A percentile compares a stretch with the other conserved stretches of the same genome.
Conservation (phyloP, 2,797 vertebrate species). For the Bryconaethiops microstoma region DNA sequence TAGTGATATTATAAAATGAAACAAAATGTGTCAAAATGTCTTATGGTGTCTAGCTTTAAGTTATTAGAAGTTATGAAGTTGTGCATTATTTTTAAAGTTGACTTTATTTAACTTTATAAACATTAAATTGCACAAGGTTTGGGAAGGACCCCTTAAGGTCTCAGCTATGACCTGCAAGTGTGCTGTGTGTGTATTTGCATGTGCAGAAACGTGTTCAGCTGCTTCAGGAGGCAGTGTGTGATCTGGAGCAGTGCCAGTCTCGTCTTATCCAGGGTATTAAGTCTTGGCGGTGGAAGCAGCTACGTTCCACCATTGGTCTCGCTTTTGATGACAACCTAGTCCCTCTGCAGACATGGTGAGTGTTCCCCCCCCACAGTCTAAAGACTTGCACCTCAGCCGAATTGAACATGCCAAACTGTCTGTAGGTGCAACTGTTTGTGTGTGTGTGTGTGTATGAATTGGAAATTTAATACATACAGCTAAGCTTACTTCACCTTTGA, state of each 20-base stretch:
- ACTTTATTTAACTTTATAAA: too few relatives aligned
- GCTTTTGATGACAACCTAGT: constrained; percentile 84
- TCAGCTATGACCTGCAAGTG: not conserved
- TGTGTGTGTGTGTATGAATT: too few relatives aligned
- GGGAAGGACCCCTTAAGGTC: too few relatives aligned
- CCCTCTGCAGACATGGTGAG: constrained; percentile 84
- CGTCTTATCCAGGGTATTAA: constrained; percentile 83
- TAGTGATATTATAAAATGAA: too few relatives aligned
- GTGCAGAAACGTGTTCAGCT: constrained; percentile 77
- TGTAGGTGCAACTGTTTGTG: too few relatives aligned
- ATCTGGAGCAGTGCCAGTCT: constrained; percentile 80
- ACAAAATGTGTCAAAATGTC: too few relatives aligned
- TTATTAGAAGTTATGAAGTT: too few relatives aligned
- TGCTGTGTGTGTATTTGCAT: constrained; percentile 29
- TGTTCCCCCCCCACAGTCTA: not conserved
- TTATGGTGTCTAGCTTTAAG: too few relatives aligned
- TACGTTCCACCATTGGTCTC: constrained; percentile 85
- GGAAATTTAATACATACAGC: not conserved
- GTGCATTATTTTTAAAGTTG: too few relatives aligned
- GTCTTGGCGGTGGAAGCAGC: constrained; percentile 89
- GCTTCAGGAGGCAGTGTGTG: constrained; percentile 76
- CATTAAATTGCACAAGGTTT: too few relatives aligned
- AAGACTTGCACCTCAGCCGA: too few relatives aligned
- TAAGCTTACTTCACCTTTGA: not conserved
- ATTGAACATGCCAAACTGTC: too few relatives aligned